phyloP scores from a whole-genome alignment of 2,797 vertebrate species.

The Myotis findleyi region DNA sequence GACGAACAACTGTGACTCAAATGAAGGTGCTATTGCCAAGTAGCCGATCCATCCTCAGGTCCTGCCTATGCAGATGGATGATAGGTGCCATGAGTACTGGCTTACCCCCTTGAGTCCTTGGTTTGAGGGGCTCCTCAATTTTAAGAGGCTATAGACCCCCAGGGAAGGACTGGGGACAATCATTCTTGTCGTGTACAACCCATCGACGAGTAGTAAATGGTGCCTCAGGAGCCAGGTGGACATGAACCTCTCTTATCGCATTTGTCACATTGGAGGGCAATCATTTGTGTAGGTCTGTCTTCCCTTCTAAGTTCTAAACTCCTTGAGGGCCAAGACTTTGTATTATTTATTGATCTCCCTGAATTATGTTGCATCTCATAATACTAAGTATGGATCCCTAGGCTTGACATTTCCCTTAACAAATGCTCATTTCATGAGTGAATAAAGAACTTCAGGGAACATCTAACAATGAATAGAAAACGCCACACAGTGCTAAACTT shows the following conservation, averaged over 20 bases:
- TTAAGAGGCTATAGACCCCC: neutral
- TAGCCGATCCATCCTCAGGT: neutral
- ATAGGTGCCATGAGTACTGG: neutral
- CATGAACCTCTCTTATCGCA: neutral
- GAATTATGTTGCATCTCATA: neutral
- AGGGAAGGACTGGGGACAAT: neutral
- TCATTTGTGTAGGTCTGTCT: neutral
- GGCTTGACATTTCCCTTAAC: slow-evolving; percentile 20
- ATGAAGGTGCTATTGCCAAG: neutral
- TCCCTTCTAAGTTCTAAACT: neutral
- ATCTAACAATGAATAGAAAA: slow-evolving; percentile 44
- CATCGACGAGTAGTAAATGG: neutral
- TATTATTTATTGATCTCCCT: neutral
- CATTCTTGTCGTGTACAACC: neutral
- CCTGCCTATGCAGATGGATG: slow-evolving; percentile 55
- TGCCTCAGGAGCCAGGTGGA: neutral
- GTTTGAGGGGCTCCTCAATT: slow-evolving; percentile 28
- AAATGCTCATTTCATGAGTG: neutral
- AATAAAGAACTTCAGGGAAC: slow-evolving; percentile 38
- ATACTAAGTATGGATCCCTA: neutral
- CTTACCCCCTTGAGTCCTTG: neutral
- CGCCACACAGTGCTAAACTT: neutral
- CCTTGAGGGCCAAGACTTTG: neutral
- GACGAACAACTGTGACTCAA: neutral
- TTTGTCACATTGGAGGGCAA: slow-evolving; percentile 9